phyloP scores from a whole-genome alignment of 2,113 vertebrate genomes.

The Apodemus sylvaticus region DNA sequence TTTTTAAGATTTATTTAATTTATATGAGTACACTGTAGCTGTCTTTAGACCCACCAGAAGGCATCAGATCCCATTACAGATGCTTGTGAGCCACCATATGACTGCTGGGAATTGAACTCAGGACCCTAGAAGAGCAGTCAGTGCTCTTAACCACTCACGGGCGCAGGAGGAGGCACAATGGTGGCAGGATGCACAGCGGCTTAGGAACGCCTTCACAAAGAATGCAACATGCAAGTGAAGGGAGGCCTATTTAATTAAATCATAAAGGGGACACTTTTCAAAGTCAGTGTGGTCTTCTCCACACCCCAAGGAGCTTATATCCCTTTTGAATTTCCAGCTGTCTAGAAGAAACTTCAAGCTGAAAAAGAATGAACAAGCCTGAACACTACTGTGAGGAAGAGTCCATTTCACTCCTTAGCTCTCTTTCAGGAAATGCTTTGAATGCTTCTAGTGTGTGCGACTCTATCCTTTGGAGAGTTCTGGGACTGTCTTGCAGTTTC shows the following conservation, averaged over 20 bases:
- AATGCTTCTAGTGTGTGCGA: neutral
- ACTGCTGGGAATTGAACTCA: too few relatives aligned
- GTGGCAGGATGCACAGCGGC: neutral
- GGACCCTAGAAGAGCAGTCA: too few relatives aligned
- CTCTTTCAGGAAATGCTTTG: conserved; percentile 28
- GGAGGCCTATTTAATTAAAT: conserved; percentile 51
- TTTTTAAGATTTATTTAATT: too few relatives aligned
- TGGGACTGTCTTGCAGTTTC: conserved; percentile 36
- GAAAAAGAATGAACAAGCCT: neutral
- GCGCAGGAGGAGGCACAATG: neutral
- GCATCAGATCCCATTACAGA: too few relatives aligned
- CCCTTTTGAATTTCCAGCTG: conserved; percentile 34
- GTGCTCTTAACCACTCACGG: too few relatives aligned
- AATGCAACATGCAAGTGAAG: conserved; percentile 40
- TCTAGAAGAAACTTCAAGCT: conserved; percentile 38
- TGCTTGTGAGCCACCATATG: too few relatives aligned
- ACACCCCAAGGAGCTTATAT: conserved; percentile 14
- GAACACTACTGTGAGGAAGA: conserved; percentile 2
- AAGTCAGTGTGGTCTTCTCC: conserved; percentile 25
- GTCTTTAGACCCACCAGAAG: too few relatives aligned
- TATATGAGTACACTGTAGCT: too few relatives aligned
- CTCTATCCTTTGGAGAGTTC: conserved; percentile 48
- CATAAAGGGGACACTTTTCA: conserved; percentile 35
- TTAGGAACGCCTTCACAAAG: conserved; percentile 14
- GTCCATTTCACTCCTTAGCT: neutral